phyloP scores from a whole-genome alignment of 1,140 invertebrate genomes.

The Sminthurinus signatus region DNA sequence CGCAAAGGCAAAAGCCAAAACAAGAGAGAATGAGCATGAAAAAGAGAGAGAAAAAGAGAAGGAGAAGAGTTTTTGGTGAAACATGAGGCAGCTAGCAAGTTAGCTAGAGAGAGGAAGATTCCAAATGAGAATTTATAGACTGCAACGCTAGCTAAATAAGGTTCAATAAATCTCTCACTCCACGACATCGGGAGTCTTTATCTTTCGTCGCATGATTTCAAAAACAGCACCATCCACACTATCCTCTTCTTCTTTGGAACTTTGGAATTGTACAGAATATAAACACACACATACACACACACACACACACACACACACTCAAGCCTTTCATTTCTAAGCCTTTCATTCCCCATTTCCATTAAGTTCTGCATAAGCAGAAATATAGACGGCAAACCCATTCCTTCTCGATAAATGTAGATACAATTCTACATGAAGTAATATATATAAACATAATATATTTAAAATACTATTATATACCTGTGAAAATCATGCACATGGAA shows the following conservation, averaged over 20 bases:
- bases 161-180: conserved; percentile 30
- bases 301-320: too few relatives aligned
- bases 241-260: not conserved
- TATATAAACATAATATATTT: not conserved
- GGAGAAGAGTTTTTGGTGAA: conserved; percentile 11
- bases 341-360: too few relatives aligned
- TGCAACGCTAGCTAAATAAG: conserved; percentile 35
- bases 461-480: too few relatives aligned
- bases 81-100: conserved; percentile 11
- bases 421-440: not conserved
- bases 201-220: conserved; percentile 36
- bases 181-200: conserved; percentile 34
- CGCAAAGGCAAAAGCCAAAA: not conserved
- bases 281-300: too few relatives aligned
- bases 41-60: not conserved
- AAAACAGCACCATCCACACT: conserved; percentile 19
- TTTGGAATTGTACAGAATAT: too few relatives aligned
- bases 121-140: conserved; percentile 36
- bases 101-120: conserved; percentile 28
- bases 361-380: too few relatives aligned
- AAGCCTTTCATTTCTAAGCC: too few relatives aligned
- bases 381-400: too few relatives aligned
- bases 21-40: not conserved
- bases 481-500: too few relatives aligned
- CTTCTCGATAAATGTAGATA: too few relatives aligned